Percentiles rank a stretch among this genome's conserved stretches.
phyloP scores from a whole-genome alignment of 1,140 invertebrate species.

The Cryptotermes secundus region DNA sequence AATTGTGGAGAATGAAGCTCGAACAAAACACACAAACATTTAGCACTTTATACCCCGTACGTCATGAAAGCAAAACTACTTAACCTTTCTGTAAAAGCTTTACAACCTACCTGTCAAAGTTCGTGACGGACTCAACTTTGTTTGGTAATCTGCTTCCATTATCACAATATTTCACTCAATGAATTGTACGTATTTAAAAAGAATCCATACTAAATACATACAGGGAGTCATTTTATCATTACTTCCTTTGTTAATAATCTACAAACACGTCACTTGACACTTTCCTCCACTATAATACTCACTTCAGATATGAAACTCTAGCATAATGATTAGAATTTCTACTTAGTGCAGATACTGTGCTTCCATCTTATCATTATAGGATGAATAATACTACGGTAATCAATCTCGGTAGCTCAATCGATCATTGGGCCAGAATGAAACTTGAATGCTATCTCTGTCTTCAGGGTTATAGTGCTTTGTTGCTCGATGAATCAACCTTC shows the following conservation, averaged over 20 bases:
- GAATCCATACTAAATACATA: not conserved
- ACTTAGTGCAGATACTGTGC: too few relatives aligned
- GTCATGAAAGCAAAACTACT: not conserved
- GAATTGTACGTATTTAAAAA: not conserved
- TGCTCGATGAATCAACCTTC: too few relatives aligned
- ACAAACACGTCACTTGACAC: slow-evolving; percentile 2
- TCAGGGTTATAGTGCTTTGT: too few relatives aligned
- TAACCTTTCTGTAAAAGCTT: not conserved
- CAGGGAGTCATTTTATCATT: slow-evolving; percentile 16
- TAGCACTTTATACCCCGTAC: not conserved
- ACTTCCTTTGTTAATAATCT: not conserved
- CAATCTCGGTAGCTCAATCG: too few relatives aligned
- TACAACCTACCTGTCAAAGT: slow-evolving; percentile 28
- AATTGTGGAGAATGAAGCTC: not conserved
- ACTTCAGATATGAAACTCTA: too few relatives aligned
- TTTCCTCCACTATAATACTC: too few relatives aligned
- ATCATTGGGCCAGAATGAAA: too few relatives aligned
- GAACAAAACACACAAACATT: not conserved
- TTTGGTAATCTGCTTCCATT: slow-evolving; percentile 34
- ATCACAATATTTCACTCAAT: not conserved
- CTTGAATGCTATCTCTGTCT: too few relatives aligned
- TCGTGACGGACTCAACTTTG: slow-evolving; percentile 21
- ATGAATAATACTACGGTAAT: too few relatives aligned
- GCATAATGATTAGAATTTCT: too few relatives aligned
- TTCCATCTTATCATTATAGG: too few relatives aligned